Conservation (phyloP, 2,888 invertebrate genomes). For the Ophion costatus region DNA sequence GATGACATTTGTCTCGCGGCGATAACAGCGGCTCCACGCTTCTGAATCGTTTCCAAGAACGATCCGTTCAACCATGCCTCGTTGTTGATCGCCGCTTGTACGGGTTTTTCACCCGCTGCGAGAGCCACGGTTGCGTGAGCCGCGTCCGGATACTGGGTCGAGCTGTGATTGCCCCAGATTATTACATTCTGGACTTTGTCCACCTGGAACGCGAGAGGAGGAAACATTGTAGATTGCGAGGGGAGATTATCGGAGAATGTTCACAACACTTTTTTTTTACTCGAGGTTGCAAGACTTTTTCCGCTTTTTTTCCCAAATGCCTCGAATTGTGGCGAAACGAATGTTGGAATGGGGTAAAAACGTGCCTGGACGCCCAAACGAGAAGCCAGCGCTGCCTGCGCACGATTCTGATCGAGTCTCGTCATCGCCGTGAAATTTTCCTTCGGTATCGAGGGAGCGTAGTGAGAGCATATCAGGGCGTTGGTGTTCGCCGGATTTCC, state of each 20-base stretch:
- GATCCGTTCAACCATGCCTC: conserved; percentile 91
- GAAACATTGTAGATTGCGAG: background rate
- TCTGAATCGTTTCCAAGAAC: conserved; percentile 97
- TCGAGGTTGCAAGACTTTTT: background rate
- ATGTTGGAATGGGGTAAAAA: background rate
- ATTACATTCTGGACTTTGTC: conserved; percentile 94
- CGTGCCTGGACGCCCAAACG: conserved; percentile 85
- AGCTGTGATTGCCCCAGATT: conserved; percentile 99
- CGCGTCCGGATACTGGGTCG: conserved; percentile 98
- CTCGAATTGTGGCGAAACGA: background rate
- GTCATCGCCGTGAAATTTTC: conserved; percentile 99
- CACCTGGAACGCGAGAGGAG: conserved; percentile 83
- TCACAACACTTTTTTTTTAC: background rate
- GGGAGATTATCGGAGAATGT: background rate
- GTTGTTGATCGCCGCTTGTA: conserved; percentile 91
- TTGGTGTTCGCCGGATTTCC: conserved; percentile 99
- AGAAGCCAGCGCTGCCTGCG: conserved; percentile 94
- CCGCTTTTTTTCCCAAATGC: background rate
- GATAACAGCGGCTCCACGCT: conserved; percentile 98
- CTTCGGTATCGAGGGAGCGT: conserved; percentile 97
- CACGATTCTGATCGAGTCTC: conserved; percentile 98
- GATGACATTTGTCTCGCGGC: conserved; percentile 99
- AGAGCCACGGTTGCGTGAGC: conserved; percentile 88
- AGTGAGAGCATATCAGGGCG: conserved; percentile 97
- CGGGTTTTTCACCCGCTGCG: conserved; percentile 86